Base-by-base conservation (phyloP, 2,888 invertebrate genomes). In the Steinernema hermaphroditum region DNA sequence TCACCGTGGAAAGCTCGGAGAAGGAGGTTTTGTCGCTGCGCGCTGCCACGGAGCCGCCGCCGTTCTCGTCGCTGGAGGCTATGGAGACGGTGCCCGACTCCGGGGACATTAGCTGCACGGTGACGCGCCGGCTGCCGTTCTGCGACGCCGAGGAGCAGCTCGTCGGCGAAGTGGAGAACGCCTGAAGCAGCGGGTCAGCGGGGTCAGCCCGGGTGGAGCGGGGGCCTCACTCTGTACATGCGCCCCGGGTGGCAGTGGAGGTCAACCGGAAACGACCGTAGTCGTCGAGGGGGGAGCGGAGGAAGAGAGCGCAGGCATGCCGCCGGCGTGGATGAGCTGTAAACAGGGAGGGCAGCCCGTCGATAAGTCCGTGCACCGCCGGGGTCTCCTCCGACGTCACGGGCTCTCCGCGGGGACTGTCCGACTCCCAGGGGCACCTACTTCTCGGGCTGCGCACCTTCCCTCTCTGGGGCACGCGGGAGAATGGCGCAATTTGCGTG, bases 241-340 rank as follows among this genome's bases (percentile, higher is more conserved):
- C 54, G 54, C 62, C 62, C 29, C 29, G 62, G 1, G 19, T 12
- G 50, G 50, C 8, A 62, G 32, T 14, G 62, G 54, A 54, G 54
- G 62, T 62, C 62, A 62, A 62, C 62, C 62, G 62, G 62, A 62
- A 62, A 62, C 62, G 62, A 62, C 32, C 62, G 62, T 62, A 62
- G 54, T 22, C 22, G 54, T 22, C 24, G 54, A 27, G 27, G 54
- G 24, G 1, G 54, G 16, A 22, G 62, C 27, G 62, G 62, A 62
- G 62, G 34, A 62, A 32, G 24, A 8, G 24, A 24, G 22, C 46
- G 46, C 46, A 19, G 2, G 46, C 43, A 41, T 41, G 16, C 9
- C 43, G 43, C 43, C 43, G 43, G 43, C 43, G 43, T 16, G 43
- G 43, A 41, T 41, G 43, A 41, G 46, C 46, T 6, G 46, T 34